Evolutionary conservation across 2,888 invertebrate species (phyloP).

Genomic region (Sussaba pulchella): DNA sequence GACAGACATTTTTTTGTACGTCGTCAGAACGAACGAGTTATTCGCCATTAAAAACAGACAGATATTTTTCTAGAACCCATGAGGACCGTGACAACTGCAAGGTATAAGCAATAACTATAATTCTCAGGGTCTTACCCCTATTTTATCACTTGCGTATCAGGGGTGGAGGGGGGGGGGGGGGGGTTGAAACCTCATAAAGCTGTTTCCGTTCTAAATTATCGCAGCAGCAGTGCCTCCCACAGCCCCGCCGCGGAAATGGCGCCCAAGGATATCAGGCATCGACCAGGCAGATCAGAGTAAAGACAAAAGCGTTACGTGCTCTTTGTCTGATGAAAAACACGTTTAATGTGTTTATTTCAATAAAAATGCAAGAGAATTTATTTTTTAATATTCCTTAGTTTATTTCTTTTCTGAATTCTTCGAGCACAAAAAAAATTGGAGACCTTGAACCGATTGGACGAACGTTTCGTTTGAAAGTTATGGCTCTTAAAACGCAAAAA

Average conservation of each 20-base stretch:
- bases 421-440: no score
- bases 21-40: background rate
- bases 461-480: no score
- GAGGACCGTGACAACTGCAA: constrained; percentile 54
- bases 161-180: no score
- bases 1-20: no score
- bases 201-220: constrained; percentile 51
- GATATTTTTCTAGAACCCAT: background rate
- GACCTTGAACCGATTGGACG: no score
- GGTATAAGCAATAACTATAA: constrained; percentile 79
- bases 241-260: background rate
- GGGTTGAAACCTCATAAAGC: background rate
- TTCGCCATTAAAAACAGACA: background rate
- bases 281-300: background rate
- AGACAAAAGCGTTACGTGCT: constrained; percentile 21
- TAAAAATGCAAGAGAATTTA: no score
- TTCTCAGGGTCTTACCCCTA: constrained; percentile 80
- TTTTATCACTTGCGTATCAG: constrained; percentile 44
- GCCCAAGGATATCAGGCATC: constrained; percentile 9
- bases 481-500: no score
- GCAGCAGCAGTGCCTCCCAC: no score
- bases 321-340: background rate
- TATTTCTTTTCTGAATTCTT: no score
- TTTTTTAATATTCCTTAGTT: no score
- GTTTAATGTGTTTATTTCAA: no score